phyloP scores from a whole-genome alignment of 2,113 vertebrate genomes.

The Emydocephalus ijimae region DNA sequence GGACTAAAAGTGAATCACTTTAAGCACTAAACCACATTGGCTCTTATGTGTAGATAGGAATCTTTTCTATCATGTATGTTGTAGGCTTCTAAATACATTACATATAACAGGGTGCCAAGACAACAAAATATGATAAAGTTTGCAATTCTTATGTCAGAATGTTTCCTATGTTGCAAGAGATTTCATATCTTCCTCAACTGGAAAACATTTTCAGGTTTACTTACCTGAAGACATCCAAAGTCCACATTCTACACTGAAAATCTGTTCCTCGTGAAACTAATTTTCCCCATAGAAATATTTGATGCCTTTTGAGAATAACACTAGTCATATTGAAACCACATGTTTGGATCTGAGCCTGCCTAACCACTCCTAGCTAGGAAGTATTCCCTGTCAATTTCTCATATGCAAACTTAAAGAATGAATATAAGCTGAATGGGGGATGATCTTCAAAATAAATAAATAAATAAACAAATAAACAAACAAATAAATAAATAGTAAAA shows the following conservation, averaged over 20 bases:
- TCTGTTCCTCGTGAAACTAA: not conserved
- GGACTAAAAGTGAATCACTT: not conserved
- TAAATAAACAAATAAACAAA: too few relatives aligned
- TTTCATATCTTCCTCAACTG: not conserved
- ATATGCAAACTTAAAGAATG: not conserved
- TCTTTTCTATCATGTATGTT: not conserved
- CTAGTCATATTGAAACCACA: not conserved
- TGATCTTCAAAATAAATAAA: not conserved
- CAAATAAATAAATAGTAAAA: too few relatives aligned
- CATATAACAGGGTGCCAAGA: not conserved
- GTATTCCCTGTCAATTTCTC: not conserved
- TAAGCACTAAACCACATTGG: not conserved
- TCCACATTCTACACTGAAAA: not conserved
- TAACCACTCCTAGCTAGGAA: not conserved
- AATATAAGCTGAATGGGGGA: not conserved
- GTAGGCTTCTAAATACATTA: not conserved
- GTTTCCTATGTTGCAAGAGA: not conserved
- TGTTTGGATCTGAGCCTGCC: not conserved
- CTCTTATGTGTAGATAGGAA: not conserved
- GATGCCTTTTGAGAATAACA: not conserved
- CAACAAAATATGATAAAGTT: not conserved
- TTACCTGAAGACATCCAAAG: not conserved
- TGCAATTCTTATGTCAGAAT: not conserved
- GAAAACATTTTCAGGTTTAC: not conserved
- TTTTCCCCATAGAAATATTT: fast-evolving